phyloP scores from a whole-genome alignment of 2,113 vertebrate genomes.

The Neoarius graeffei region DNA sequence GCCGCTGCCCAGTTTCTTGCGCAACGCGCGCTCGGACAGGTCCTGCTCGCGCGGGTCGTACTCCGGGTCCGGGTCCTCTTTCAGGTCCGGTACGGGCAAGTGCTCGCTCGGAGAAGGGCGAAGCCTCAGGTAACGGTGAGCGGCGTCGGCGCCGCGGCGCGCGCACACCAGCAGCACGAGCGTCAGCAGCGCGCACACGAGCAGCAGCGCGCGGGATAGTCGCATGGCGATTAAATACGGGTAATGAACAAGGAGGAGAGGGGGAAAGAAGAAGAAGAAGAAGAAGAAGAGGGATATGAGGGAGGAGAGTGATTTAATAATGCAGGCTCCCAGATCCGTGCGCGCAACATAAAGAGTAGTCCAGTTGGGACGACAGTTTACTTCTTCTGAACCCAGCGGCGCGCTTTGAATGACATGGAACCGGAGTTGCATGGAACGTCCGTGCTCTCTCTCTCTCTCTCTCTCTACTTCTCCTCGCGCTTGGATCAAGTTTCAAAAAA shows the following conservation, averaged over 20 bases:
- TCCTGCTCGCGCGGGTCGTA: constrained; percentile 90
- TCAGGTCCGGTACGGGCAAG: constrained; percentile 83
- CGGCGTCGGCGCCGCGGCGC: constrained; percentile 72
- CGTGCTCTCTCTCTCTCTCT: background rate
- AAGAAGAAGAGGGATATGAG: too few relatives aligned
- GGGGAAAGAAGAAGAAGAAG: background rate
- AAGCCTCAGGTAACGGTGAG: constrained; percentile 82
- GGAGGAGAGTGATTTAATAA: background rate
- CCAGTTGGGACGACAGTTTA: background rate
- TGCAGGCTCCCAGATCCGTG: background rate
- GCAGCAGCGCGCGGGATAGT: constrained; percentile 71
- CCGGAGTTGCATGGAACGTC: background rate
- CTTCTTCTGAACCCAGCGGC: background rate
- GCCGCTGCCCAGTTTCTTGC: constrained; percentile 87
- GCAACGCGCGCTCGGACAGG: constrained; percentile 81
- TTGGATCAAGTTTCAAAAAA: background rate
- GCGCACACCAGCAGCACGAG: constrained; percentile 70
- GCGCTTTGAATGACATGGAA: background rate
- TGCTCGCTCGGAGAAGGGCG: constrained; percentile 85
- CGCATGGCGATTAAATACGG: constrained; percentile 65
- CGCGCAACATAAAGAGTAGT: background rate
- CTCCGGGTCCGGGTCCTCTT: constrained; percentile 87
- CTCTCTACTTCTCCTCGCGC: background rate
- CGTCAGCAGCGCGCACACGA: constrained; percentile 67
- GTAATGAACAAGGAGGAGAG: background rate